Percentiles rank a stretch among this genome's conserved stretches.
Evolutionary conservation across 23 tunicate species (phyloP).

Genomic region (Ciona savignyi): DNA sequence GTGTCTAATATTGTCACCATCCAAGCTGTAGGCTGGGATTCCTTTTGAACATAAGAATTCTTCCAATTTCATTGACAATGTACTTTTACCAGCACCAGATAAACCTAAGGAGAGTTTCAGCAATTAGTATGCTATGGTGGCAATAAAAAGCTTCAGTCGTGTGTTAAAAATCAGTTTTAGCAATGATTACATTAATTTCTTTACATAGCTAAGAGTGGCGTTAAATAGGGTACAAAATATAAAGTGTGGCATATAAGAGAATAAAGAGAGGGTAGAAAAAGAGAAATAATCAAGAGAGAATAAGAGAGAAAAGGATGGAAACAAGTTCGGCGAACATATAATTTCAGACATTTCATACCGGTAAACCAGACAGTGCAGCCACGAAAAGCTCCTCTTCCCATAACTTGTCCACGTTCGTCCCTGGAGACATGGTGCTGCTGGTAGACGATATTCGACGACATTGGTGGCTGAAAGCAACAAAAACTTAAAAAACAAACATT

Average conservation of each 20-base stretch:
- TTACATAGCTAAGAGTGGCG: too few species aligned
- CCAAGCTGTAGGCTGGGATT: slow-evolving; percentile 95
- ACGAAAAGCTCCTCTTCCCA: slow-evolving; percentile 95
- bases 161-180: too few species aligned
- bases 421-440: slow-evolving; percentile 92
- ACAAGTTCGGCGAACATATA: too few species aligned
- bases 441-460: slow-evolving; percentile 80
- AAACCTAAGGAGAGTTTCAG: slow-evolving; percentile 73
- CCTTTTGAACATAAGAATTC: slow-evolving; percentile 93
- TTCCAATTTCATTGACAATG: slow-evolving; percentile 95
- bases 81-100: slow-evolving; percentile 98
- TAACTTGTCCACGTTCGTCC: slow-evolving; percentile 92
- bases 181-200: too few species aligned
- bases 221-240: too few species aligned
- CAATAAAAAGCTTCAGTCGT: too few species aligned
- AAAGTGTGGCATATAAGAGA: too few species aligned
- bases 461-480: slow-evolving; percentile 84
- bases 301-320: too few species aligned
- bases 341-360: slow-evolving; percentile 18
- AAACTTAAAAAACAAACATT: too few species aligned
- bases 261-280: too few species aligned
- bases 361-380: slow-evolving; percentile 99
- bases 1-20: slow-evolving; percentile 97
- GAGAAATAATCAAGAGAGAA: too few species aligned
- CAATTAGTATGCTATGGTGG: too few species aligned